Conservation (phyloP, 2,797 vertebrate species). For the Cryptoblepharus egeriae region DNA sequence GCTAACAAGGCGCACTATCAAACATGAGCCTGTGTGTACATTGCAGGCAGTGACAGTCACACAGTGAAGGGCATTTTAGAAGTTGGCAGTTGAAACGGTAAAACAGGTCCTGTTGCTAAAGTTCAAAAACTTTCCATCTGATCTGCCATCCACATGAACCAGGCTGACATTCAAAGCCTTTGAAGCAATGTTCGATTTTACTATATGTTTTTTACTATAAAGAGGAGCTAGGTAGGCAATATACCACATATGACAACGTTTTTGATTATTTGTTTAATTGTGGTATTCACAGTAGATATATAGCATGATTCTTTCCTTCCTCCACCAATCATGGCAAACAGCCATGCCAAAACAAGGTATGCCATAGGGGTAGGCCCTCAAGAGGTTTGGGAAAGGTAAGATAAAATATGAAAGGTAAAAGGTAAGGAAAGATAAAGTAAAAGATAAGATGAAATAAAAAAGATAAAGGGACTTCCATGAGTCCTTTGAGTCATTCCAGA, state of each 20-base stretch:
- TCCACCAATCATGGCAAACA: no score
- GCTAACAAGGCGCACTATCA: background rate
- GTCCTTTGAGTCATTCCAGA: no score
- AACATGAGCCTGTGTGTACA: constrained; percentile 1
- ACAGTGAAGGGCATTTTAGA: constrained; percentile 2
- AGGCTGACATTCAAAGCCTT: background rate
- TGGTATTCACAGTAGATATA: background rate
- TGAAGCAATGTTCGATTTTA: constrained; percentile 6
- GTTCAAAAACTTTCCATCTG: constrained; percentile 6
- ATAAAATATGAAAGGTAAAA: no score
- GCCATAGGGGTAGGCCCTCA: no score
- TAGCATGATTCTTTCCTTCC: no score
- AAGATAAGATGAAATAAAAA: no score
- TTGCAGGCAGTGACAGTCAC: constrained; percentile 7
- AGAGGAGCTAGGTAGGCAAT: background rate
- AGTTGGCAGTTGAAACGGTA: constrained; percentile 4
- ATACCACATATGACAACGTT: background rate
- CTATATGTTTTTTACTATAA: background rate
- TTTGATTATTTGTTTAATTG: background rate
- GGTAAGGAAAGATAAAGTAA: no score
- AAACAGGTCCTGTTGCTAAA: background rate
- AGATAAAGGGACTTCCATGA: no score
- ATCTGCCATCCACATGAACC: background rate
- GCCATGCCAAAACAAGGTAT: no score
- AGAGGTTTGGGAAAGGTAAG: no score